A percentile compares a stretch with the other conserved stretches of the same genome.
These are phyloP conservation scores for Suricata suricatta DNA, from an alignment of 2,113 vertebrate species.

Conservation along the genomic window DNA sequence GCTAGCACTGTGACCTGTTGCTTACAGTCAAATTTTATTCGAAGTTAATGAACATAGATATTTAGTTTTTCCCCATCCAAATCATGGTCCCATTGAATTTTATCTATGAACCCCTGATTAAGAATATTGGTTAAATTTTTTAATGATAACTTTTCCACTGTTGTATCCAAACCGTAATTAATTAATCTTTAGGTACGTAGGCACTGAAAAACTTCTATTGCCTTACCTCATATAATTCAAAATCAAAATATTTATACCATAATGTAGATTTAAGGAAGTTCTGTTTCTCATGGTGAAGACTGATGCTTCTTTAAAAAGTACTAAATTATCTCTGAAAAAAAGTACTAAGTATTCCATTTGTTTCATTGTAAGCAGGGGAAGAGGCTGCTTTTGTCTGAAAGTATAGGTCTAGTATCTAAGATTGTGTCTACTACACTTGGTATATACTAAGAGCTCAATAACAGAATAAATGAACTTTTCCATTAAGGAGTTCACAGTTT, in stretches of 20 bases:
- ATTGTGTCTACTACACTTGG: neutral
- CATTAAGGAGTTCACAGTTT: neutral
- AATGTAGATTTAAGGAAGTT: neutral
- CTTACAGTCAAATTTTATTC: constrained; percentile 16
- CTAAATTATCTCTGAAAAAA: neutral
- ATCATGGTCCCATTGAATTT: neutral
- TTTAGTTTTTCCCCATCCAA: neutral
- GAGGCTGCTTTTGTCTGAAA: neutral
- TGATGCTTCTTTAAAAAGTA: neutral
- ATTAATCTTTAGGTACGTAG: neutral
- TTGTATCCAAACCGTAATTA: neutral
- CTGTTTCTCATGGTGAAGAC: neutral
- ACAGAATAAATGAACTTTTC: neutral
- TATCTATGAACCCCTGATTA: neutral
- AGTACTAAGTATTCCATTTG: neutral
- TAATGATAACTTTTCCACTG: neutral
- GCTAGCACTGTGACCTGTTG: neutral
- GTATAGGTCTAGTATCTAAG: neutral
- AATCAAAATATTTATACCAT: neutral
- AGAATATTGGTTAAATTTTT: neutral
- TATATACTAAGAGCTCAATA: neutral
- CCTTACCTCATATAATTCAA: neutral
- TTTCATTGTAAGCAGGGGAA: neutral
- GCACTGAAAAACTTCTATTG: neutral
- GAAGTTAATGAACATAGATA: neutral